Base-by-base conservation (phyloP, 2,113 vertebrate species). In the Synchiropus splendidus region DNA sequence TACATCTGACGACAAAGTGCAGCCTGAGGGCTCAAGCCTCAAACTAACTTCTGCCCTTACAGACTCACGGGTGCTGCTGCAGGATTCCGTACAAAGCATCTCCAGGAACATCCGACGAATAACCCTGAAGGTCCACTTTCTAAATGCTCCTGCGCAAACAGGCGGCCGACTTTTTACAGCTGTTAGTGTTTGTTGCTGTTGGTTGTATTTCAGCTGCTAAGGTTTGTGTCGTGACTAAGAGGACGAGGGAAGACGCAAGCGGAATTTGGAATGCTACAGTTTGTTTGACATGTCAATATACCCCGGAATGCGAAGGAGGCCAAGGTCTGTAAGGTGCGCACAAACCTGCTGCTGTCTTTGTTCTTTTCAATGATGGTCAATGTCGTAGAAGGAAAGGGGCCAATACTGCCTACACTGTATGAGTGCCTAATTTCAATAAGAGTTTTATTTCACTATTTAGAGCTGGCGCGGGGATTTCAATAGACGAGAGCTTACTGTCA, bases 1-100 rank as follows among this genome's bases (percentile, higher is more conserved):
- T 98, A 96, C 83, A 98, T 98, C 81, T 98, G 85, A 95, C 36
- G 2, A 1, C 57, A 37, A 21, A 2, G 42, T 15, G 45, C 36
- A 3, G 31, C 35, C 45, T 12, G 12, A n/a, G 50, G 46, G 38
- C 62, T 45, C 13, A 16, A 33, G 41, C 51, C 40, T 16, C 52
- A 45, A 52, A 61, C 50, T 54, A 32, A 51, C 61, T 31, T 53
- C 58, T 34, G 52, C 44, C 37, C 32, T 15, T 9, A 33, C 16
- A 31, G 45, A 49, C 31, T 39, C 49, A 42, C 44, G 17, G 9
- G 39, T 27, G 21, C 40, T 44, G 45, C 42, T 63, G 66, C 44
- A 46, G 48, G 45, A 11, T 13, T 36, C 31, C n/a, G n/a, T n/a
- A n/a, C n/a, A n/a, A n/a, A n/a, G n/a, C n/a, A n/a, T n/a, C n/a